Evolutionary conservation across 2,888 invertebrate genomes (phyloP).

Genomic region (Ypsolopha sequella): DNA sequence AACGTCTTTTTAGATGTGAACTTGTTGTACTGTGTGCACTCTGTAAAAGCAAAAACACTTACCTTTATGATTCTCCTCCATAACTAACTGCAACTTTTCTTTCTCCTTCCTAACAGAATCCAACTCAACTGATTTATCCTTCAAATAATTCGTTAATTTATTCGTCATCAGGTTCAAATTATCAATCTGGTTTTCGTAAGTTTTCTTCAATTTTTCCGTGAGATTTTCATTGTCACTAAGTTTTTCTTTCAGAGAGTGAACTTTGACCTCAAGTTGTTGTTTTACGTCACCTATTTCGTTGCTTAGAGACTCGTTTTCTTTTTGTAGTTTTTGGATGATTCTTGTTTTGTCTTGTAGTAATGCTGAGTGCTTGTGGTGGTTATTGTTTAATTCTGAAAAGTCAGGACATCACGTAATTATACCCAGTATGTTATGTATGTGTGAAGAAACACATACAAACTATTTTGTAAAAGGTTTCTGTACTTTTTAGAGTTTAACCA

Average conservation of each 20-base stretch:
- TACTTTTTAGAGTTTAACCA: no score
- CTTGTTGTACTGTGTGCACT: no score
- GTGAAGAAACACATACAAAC: no score
- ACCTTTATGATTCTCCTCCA: slow-evolving; percentile 32
- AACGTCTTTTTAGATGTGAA: no score
- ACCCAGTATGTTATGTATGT: no score
- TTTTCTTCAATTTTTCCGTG: slow-evolving; percentile 38
- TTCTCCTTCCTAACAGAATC: slow-evolving; percentile 32
- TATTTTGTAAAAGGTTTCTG: no score
- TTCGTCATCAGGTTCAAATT: slow-evolving; percentile 41
- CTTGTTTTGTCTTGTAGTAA: slow-evolving; percentile 23
- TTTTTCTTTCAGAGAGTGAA: slow-evolving; percentile 43
- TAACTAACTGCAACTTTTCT: slow-evolving; percentile 22
- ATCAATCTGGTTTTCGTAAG: slow-evolving; percentile 42
- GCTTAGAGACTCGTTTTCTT: slow-evolving; percentile 31
- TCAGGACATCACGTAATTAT: no score
- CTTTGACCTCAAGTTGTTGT: slow-evolving; percentile 38
- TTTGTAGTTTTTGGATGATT: slow-evolving; percentile 27
- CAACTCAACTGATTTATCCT: slow-evolving; percentile 37
- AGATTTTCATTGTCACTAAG: slow-evolving; percentile 37
- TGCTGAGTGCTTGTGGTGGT: slow-evolving; percentile 20
- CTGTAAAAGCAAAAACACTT: slow-evolving; percentile 5
- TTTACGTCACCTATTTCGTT: slow-evolving; percentile 36
- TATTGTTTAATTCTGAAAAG: slow-evolving; percentile 26
- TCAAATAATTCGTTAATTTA: slow-evolving; percentile 37